Conservation (phyloP, 2,888 invertebrate species). For the Ganaspis brasiliensis region DNA sequence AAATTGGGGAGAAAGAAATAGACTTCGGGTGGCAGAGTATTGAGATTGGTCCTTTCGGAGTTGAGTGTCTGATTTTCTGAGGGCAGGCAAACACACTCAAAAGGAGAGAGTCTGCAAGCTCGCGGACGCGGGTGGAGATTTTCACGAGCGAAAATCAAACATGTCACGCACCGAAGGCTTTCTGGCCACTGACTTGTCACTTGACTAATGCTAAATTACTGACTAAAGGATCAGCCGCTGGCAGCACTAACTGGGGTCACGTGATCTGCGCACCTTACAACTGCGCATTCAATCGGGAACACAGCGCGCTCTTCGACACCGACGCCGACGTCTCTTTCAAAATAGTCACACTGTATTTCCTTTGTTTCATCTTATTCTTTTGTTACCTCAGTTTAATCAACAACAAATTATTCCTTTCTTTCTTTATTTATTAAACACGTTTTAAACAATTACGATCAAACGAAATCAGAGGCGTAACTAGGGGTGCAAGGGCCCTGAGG, state of each 20-base stretch:
- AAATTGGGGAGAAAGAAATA: not conserved
- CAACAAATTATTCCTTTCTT: no score
- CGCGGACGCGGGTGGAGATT: conserved; percentile 55
- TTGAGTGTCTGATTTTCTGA: conserved; percentile 9
- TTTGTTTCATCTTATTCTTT: no score
- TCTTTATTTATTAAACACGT: no score
- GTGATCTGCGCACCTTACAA: conserved; percentile 41
- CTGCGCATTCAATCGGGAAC: not conserved
- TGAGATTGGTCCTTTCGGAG: not conserved
- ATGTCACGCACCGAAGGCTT: conserved; percentile 58
- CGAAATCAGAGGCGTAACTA: no score
- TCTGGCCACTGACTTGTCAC: conserved; percentile 57
- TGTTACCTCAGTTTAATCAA: no score
- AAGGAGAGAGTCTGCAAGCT: conserved; percentile 55
- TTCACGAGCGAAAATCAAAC: conserved; percentile 47
- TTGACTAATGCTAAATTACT: not conserved
- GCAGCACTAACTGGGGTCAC: conserved; percentile 54
- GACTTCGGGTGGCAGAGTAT: not conserved
- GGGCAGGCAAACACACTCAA: conserved; percentile 37
- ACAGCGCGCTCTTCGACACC: not conserved
- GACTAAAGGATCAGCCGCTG: conserved; percentile 7
- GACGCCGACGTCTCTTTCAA: not conserved
- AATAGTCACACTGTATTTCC: not conserved
- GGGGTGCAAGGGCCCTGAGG: no score
- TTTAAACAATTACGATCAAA: no score